Evolutionary conservation across 2,888 invertebrate species (phyloP).

Genomic region (Tenodera sinensis): DNA sequence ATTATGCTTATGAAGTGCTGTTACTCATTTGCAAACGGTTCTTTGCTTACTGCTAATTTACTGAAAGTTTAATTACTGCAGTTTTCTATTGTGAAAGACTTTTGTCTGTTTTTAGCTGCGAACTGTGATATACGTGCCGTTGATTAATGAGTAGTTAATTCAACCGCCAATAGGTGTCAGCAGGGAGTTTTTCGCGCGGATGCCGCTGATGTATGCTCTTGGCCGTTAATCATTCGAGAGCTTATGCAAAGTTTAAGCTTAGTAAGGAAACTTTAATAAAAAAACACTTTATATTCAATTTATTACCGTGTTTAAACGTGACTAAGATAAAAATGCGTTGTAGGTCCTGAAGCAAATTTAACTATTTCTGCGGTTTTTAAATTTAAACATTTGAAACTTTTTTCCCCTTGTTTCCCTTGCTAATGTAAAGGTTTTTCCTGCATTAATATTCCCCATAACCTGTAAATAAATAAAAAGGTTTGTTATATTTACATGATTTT

Average conservation of each 20-base stretch:
- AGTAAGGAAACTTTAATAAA: neutral
- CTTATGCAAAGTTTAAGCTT: neutral
- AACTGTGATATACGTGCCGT: neutral
- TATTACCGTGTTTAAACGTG: neutral
- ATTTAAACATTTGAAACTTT: too few species aligned
- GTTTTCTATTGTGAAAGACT: neutral
- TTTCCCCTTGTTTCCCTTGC: too few species aligned
- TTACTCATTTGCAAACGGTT: too few species aligned
- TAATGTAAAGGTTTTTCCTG: too few species aligned
- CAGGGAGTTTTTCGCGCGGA: neutral
- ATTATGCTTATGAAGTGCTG: too few species aligned
- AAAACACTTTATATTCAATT: too few species aligned
- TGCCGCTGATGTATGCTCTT: neutral
- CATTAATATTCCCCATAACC: too few species aligned
- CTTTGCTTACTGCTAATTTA: neutral
- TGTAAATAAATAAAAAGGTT: too few species aligned
- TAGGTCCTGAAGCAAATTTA: too few species aligned
- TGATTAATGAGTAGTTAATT: neutral
- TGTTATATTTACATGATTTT: too few species aligned
- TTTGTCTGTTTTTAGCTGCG: neutral
- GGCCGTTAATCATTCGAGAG: neutral
- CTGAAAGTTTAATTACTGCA: neutral
- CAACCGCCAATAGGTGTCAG: neutral
- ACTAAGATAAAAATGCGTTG: too few species aligned
- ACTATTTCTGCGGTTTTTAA: too few species aligned